Evolutionary conservation across 2,113 vertebrate species (phyloP).

Genomic region (Oreochromis spilurus): DNA sequence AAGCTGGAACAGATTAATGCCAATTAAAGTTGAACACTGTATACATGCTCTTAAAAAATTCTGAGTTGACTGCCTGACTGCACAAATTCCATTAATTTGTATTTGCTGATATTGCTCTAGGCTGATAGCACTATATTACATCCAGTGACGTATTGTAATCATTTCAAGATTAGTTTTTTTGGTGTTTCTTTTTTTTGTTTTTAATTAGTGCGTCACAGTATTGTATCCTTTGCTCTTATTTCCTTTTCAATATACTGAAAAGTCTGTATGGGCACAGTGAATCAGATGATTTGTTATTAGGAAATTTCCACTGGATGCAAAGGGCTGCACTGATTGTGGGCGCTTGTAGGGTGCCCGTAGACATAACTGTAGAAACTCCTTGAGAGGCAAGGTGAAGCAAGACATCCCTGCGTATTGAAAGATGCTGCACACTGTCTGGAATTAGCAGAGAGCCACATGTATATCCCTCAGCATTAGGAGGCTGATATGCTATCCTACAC

Average conservation of each 20-base stretch:
- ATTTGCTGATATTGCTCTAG: neutral
- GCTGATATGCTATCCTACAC: neutral
- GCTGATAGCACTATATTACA: neutral
- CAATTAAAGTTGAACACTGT: neutral
- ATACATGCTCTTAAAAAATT: neutral
- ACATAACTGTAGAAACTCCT: neutral
- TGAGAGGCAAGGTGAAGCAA: neutral
- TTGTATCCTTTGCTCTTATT: neutral
- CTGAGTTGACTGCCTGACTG: neutral
- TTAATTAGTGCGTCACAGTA: neutral
- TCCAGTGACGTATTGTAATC: neutral
- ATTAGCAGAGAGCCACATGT: neutral
- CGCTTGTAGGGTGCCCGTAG: neutral
- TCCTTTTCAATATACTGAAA: neutral
- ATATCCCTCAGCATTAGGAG: neutral
- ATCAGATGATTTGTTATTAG: neutral
- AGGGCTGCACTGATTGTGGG: neutral
- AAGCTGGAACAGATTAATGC: neutral
- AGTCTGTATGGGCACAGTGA: neutral
- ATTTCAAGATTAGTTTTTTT: neutral
- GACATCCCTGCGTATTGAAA: neutral
- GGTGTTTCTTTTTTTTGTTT: neutral
- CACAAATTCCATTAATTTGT: neutral
- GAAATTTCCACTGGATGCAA: neutral
- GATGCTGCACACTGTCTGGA: neutral